Evolutionary conservation across 2,888 invertebrate genomes (phyloP), one percentile per base, ranked within the genome.

Genomic region (Drosophila mercatorum): DNA sequence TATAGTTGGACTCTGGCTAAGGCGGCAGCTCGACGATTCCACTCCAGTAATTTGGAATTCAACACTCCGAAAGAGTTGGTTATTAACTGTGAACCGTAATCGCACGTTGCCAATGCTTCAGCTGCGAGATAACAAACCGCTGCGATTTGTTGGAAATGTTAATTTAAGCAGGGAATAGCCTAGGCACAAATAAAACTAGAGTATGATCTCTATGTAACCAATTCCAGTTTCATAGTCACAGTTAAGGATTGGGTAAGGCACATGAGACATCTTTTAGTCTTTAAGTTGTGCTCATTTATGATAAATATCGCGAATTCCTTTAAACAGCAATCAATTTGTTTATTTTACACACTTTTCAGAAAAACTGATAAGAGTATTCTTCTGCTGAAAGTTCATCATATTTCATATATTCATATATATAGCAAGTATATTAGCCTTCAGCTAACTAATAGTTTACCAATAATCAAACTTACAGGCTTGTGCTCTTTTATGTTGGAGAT

Each of bases 21-120:
- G 66, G 61, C 69, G 72, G 76, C 76, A 76, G 76, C 74, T 76
- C 71, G 81, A 66, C 78, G 76, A 61, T 66, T 58, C 73, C 75
- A 78, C 51, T 75, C 70, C 70, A 84, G 78, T 77, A 87, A 87
- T 85, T 85, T 85, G 84, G 78, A 85, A 85, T 85, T 85, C 84
- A 85, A 85, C 84, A 85, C 84, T 72, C 86, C 66, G 66, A 74
- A 71, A 73, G 68, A 75, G 70, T 75, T 71, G 68, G 67, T 73
- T 77, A 75, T 77, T 77, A 79, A 79, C 79, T 75, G 70, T 72
- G 70, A 78, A 60, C 73, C 52, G 63, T 59, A 79, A 79, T 72
- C 59, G 78, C 53, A 34, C 61, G 75, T 75, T 79, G 79, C 75
- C 78, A 78, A 62, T 68, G 69, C 69, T 12, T 12, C 40, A 57